These are phyloP conservation scores for Anguilla obscura DNA, from an alignment of 2,797 vertebrate genomes.

Conservation along the genomic window DNA sequence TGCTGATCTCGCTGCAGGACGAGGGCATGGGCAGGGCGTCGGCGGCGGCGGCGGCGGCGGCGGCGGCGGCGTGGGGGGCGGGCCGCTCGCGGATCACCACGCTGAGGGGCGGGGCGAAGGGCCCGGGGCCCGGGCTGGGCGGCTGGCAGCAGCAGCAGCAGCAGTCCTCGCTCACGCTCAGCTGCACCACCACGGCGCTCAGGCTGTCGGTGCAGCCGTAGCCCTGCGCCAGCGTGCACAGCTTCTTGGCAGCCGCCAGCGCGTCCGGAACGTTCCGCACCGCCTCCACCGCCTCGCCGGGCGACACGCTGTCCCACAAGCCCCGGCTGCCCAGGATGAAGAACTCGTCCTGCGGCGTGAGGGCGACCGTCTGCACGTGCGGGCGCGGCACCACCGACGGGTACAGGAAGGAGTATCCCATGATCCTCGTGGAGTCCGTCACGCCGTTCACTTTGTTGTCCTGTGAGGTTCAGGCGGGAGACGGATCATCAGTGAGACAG, in stretches of 20 bases:
- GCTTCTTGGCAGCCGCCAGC: constrained; percentile 90
- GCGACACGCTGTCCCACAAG: constrained; percentile 87
- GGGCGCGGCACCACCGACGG: constrained; percentile 91
- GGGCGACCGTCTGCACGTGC: constrained; percentile 86
- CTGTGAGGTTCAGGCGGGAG: constrained; percentile 59
- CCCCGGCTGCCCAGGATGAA: constrained; percentile 95
- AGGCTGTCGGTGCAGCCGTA: constrained; percentile 94
- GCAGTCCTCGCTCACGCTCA: constrained; percentile 93
- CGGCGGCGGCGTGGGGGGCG: constrained; percentile 64
- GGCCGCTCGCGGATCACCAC: constrained; percentile 78
- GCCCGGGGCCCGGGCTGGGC: constrained; percentile 79
- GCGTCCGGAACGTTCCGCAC: constrained; percentile 90
- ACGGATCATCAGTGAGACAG: background rate
- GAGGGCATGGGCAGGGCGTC: constrained; percentile 76
- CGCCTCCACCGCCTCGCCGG: constrained; percentile 85
- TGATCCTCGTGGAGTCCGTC: constrained; percentile 92
- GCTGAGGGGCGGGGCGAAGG: constrained; percentile 74
- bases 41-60: constrained; percentile 78
- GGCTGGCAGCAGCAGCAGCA: constrained; percentile 95
- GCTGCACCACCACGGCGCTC: constrained; percentile 93
- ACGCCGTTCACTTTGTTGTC: constrained; percentile 98
- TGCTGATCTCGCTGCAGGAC: constrained; percentile 96
- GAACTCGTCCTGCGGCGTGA: constrained; percentile 93
- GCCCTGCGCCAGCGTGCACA: constrained; percentile 94
- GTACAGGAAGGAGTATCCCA: constrained; percentile 98